Evolutionary conservation across 2,797 vertebrate species (phyloP).

Genomic region (Hippoglossus hippoglossus): DNA sequence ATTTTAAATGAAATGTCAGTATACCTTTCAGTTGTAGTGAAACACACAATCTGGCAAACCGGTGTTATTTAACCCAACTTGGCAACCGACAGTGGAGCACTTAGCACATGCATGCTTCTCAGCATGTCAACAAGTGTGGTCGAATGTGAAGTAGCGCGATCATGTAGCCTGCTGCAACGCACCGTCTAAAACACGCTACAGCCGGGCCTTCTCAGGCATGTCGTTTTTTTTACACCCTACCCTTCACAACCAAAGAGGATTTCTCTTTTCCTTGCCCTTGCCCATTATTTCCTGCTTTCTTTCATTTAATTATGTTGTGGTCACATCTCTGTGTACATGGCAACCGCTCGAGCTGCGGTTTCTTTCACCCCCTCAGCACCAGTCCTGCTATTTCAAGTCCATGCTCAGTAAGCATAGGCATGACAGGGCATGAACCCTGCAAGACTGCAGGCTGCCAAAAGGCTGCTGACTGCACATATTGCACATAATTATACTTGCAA

Average conservation of each 20-base stretch:
- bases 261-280: conserved; percentile 37
- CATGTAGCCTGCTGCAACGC: conserved; percentile 7
- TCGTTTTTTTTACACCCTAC: conserved; percentile 16
- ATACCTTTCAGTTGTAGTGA: conserved; percentile 9
- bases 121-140: conserved; percentile 16
- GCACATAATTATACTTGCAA: conserved; percentile 67
- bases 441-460: conserved; percentile 66
- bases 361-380: conserved; percentile 54
- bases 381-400: conserved; percentile 78
- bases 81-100: conserved; percentile 13
- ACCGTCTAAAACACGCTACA: conserved; percentile 26
- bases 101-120: conserved; percentile 4
- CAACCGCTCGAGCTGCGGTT: conserved; percentile 63
- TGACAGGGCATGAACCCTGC: conserved; percentile 79
- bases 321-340: conserved; percentile 72
- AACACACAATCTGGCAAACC: conserved; percentile 22
- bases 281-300: conserved; percentile 61
- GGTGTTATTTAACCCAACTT: conserved; percentile 26
- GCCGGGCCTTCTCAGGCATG: conserved; percentile 23
- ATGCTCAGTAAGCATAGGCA: conserved; percentile 78
- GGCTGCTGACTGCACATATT: conserved; percentile 71
- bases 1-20: neutral
- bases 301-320: conserved; percentile 71
- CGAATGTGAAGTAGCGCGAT: conserved; percentile 15
- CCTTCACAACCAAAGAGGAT: conserved; percentile 39